Evolutionary conservation across 2,797 vertebrate species (phyloP), one percentile per base, ranked within the genome.

Genomic region (Anguilla marmorata): DNA sequence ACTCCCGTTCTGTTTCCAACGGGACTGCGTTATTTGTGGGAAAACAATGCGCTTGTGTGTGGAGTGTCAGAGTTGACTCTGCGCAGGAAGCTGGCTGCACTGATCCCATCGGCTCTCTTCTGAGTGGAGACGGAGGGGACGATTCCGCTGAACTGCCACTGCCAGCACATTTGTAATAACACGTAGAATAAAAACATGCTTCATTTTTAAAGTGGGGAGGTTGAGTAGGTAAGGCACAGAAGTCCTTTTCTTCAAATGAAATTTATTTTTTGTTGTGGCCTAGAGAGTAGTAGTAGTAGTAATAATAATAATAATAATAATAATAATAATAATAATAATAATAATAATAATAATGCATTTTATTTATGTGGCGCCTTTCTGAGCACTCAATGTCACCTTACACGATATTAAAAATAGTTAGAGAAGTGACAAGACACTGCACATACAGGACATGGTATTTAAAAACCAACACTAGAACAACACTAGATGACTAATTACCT

Each of bases 21-120:
- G 24, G 6, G 19, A 24, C 74, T 88, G n/a, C 79, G 37, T 63
- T 83, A 72, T 86, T 89, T 54, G 60, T 86, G 58, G 56, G 85
- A 72, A 82, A 80, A 88, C 48, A 69, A 45, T 14, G 41, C 30
- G 27, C 14, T 80, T 87, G 85, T 86, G 85, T 69, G n/a, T 7
- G n/a, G 82, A 82, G 85, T 72, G 41, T 41, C 85, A 72, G 58
- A 45, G 69, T 50, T 48, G 41, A 41, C 24, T 21, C 58, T 12
- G 84, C n/a, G 7, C 30, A 9, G 41, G 45, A 24, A 48, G 79
- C 79, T 24, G 45, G 79, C 79, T 24, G 8, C 41, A 1, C 45
- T 5, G n/a, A 24, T 48, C 79, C 7, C 6, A 11, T 37, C 80
- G 87, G 79, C 45, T 58, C 56, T 24, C 14, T 6, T 50, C 16